phyloP scores from a whole-genome alignment of 64 coral and sea anemone genomes.

The Montipora efflorescens region DNA sequence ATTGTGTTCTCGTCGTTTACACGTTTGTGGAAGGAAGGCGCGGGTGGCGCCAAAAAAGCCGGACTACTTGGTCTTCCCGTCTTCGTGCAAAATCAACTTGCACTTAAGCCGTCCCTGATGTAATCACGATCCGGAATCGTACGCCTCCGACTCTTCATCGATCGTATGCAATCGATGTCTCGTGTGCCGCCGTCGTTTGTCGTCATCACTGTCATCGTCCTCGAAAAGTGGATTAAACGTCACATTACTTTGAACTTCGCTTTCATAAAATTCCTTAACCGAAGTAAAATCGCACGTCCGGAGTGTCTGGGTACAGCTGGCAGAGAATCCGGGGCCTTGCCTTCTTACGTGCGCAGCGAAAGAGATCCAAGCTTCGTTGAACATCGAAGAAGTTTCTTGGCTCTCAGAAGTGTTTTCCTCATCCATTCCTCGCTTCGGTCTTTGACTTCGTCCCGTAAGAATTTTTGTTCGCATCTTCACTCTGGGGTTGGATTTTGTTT shows the following conservation, averaged over 20 bases:
- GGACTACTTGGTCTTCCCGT: no score
- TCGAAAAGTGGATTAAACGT: conserved; percentile 43
- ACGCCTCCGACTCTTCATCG: conserved; percentile 35
- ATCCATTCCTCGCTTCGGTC: neutral
- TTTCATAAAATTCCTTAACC: no score
- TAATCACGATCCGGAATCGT: neutral
- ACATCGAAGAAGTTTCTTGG: neutral
- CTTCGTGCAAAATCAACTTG: no score
- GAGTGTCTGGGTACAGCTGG: no score
- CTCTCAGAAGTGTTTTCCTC: neutral
- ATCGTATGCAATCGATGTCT: conserved; percentile 48
- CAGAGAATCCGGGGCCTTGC: conserved; percentile 25
- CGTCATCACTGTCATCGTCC: neutral
- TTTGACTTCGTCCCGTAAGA: conserved; percentile 16
- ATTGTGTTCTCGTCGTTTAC: no score
- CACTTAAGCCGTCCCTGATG: no score
- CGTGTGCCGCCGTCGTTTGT: neutral
- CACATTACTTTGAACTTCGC: conserved; percentile 43
- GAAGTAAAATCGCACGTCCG: no score
- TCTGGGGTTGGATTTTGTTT: neutral
- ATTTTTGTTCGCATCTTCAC: neutral
- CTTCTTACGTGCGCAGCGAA: conserved; percentile 37
- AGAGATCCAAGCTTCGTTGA: conserved; percentile 20
- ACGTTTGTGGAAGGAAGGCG: no score
- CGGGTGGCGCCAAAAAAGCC: no score